Conservation (phyloP, 2,113 vertebrate species). For the Herpetotheres cachinnans region DNA sequence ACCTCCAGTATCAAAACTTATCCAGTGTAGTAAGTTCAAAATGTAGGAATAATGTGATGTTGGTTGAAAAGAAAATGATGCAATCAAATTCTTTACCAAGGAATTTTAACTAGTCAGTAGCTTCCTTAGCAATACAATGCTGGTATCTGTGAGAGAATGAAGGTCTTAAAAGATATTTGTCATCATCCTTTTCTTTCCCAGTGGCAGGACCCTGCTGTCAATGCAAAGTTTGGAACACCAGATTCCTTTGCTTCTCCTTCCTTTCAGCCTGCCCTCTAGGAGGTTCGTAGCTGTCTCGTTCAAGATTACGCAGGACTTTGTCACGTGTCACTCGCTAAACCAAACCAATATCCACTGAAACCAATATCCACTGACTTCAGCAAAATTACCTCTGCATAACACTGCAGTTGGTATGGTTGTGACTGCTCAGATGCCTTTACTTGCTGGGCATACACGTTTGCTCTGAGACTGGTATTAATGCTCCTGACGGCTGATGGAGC, state of each 20-base stretch:
- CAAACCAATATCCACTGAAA: neutral
- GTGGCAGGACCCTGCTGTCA: neutral
- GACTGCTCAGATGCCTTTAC: neutral
- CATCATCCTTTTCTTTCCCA: neutral
- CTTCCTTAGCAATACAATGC: neutral
- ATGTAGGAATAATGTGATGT: neutral
- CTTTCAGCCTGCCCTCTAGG: neutral
- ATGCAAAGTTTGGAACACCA: neutral
- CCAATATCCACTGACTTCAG: neutral
- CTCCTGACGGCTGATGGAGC: neutral
- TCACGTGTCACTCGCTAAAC: accelerated
- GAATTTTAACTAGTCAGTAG: neutral
- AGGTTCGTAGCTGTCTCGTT: neutral
- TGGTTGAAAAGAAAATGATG: neutral
- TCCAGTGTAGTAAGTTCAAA: neutral
- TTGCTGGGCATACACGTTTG: neutral
- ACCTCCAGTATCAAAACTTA: neutral
- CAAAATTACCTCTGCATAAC: neutral
- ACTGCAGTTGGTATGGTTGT: neutral
- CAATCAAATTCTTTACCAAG: neutral
- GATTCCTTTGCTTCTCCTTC: neutral
- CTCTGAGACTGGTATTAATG: neutral
- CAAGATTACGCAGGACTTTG: neutral
- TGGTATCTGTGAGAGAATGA: neutral
- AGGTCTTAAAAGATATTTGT: neutral